A percentile compares a stretch with the other conserved stretches of the same genome.
phyloP scores from a whole-genome alignment of 2,888 invertebrate genomes.

The Ennomos quercinarius region DNA sequence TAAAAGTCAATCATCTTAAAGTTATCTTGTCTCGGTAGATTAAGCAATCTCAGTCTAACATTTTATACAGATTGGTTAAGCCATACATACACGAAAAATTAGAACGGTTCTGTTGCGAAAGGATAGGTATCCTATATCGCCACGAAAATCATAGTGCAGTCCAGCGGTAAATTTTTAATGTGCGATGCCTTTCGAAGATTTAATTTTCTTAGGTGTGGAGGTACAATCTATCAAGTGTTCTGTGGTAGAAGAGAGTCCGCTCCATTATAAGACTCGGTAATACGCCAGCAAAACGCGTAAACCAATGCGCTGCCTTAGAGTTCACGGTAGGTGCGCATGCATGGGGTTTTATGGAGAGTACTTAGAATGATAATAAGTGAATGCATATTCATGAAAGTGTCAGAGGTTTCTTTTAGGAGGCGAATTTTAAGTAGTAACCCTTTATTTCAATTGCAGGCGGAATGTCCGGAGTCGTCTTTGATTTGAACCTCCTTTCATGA shows the following conservation, averaged over 20 bases:
- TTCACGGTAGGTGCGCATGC: constrained; percentile 34
- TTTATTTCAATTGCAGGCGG: constrained; percentile 24
- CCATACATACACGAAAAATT: no score
- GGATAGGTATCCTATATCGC: no score
- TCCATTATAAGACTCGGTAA: neutral
- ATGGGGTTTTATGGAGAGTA: constrained; percentile 35
- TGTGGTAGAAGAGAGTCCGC: neutral
- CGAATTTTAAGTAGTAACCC: constrained; percentile 25
- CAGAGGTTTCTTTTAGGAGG: constrained; percentile 33
- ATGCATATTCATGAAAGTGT: constrained; percentile 38
- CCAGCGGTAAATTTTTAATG: no score
- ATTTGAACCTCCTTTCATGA: constrained; percentile 1
- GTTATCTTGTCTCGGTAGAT: no score
- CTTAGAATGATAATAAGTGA: constrained; percentile 39
- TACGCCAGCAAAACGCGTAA: neutral
- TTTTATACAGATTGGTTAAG: no score
- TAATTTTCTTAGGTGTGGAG: no score
- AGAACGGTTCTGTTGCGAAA: no score
- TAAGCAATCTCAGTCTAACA: no score
- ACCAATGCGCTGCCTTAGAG: constrained; percentile 16
- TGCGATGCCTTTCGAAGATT: no score
- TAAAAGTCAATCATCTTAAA: no score
- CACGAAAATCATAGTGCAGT: no score
- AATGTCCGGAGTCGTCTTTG: constrained; percentile 10
- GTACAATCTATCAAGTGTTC: neutral